These are phyloP conservation scores for Tarsius wallacei DNA, from an alignment of 2,797 vertebrate genomes.

Conservation along the genomic window DNA sequence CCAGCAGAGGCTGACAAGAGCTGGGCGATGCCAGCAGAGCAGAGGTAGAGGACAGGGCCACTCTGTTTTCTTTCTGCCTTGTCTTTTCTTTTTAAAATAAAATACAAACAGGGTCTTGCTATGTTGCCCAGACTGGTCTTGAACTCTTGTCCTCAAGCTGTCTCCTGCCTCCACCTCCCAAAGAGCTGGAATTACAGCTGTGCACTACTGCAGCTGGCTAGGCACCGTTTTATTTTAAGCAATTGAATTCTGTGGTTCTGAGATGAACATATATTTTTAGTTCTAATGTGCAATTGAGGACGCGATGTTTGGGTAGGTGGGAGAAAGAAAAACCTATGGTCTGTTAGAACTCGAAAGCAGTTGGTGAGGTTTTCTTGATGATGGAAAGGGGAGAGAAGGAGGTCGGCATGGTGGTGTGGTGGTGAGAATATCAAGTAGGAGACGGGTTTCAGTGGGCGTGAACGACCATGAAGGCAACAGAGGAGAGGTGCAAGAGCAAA, in stretches of 20 bases:
- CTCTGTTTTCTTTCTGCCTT: too few species aligned
- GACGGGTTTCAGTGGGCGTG: too few species aligned
- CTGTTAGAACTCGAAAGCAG: background rate
- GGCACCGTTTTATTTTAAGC: background rate
- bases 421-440: background rate
- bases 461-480: background rate
- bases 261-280: background rate
- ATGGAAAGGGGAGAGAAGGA: background rate
- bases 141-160: too few species aligned
- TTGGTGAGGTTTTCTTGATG: conserved; percentile 23
- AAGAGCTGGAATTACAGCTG: too few species aligned
- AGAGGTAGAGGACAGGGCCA: too few species aligned
- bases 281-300: background rate
- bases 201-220: too few species aligned
- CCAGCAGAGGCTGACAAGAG: too few species aligned
- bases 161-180: too few species aligned
- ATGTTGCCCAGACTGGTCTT: too few species aligned
- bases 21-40: too few species aligned
- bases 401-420: background rate
- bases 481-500: background rate
- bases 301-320: background rate
- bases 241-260: background rate
- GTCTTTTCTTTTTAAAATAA: too few species aligned
- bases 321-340: background rate
- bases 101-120: too few species aligned